These are phyloP conservation scores for Leucophenga maculata DNA, from an alignment of 2,888 invertebrate genomes.

Conservation along the genomic window DNA sequence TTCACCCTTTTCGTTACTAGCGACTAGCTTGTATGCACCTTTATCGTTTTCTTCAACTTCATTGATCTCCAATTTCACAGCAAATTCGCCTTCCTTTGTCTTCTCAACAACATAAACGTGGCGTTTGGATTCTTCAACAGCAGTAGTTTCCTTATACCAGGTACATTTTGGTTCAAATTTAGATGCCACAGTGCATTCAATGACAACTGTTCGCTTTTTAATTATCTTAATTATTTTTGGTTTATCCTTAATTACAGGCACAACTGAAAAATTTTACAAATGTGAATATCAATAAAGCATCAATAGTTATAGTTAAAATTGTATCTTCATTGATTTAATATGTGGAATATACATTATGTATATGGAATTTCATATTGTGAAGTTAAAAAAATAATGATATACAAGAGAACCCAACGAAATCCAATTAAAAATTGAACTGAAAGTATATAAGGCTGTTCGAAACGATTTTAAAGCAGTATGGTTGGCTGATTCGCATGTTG, in stretches of 20 bases:
- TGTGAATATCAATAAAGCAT: slow-evolving; percentile 2
- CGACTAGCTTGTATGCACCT: slow-evolving; percentile 90
- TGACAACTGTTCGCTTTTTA: slow-evolving; percentile 92
- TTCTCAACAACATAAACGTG: slow-evolving; percentile 68
- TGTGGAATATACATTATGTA: too few relatives aligned
- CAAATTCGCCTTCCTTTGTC: slow-evolving; percentile 84
- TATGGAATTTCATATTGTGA: too few relatives aligned
- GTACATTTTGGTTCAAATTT: slow-evolving; percentile 94
- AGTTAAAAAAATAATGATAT: too few relatives aligned
- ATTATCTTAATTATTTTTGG: slow-evolving; percentile 92
- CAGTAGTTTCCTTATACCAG: slow-evolving; percentile 91
- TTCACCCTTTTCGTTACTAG: slow-evolving; percentile 94
- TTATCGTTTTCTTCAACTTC: slow-evolving; percentile 86
- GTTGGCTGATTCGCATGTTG: too few relatives aligned
- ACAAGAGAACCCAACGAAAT: too few relatives aligned
- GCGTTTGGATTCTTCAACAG: slow-evolving; percentile 79
- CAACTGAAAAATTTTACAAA: slow-evolving; percentile 75
- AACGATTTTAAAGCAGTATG: too few relatives aligned
- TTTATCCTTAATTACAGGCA: slow-evolving; percentile 93
- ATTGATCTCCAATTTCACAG: slow-evolving; percentile 90
- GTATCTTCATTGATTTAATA: not conserved
- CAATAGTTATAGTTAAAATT: not conserved
- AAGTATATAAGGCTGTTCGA: too few relatives aligned
- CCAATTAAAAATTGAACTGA: too few relatives aligned
- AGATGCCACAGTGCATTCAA: slow-evolving; percentile 94